Percentiles rank a stretch among this genome's conserved stretches.
Evolutionary conservation across 2,113 vertebrate species (phyloP).

Genomic region (Catagonus wagneri): DNA sequence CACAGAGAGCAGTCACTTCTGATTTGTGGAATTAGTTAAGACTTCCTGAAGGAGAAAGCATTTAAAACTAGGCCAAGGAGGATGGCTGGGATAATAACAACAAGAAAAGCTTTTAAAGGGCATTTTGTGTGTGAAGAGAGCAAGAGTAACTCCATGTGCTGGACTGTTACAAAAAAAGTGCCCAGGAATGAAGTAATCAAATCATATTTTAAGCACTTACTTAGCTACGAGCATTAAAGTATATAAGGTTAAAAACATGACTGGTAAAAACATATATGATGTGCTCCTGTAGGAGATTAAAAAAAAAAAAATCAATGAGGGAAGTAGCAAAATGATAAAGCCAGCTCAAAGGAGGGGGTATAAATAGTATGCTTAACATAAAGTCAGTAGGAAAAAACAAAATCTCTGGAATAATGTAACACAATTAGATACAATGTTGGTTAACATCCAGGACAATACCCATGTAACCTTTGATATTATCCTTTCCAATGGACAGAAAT

Average conservation of each 20-base stretch:
- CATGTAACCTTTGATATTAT: background rate
- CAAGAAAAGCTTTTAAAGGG: background rate
- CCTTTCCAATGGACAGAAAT: background rate
- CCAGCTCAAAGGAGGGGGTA: background rate
- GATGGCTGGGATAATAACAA: background rate
- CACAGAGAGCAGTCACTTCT: conserved; percentile 56
- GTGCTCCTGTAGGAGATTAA: background rate
- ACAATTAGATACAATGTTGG: background rate
- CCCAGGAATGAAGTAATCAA: background rate
- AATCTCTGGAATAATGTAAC: background rate
- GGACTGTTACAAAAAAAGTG: background rate
- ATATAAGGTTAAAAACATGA: background rate
- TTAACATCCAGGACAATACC: background rate
- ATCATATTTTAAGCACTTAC: background rate
- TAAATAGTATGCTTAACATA: background rate
- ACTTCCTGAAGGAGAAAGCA: conserved; percentile 62
- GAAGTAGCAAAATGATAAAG: background rate
- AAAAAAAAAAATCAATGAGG: background rate
- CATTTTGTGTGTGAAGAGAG: background rate
- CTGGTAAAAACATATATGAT: background rate
- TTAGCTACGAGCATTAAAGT: background rate
- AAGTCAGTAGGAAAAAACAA: background rate
- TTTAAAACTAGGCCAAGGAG: conserved; percentile 58
- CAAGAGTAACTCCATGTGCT: background rate
- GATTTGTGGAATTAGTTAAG: conserved; percentile 68